These are phyloP conservation scores for Epizoanthus stellaris DNA, from an alignment of 92 coral and sea anemone species.

Conservation along the genomic window DNA sequence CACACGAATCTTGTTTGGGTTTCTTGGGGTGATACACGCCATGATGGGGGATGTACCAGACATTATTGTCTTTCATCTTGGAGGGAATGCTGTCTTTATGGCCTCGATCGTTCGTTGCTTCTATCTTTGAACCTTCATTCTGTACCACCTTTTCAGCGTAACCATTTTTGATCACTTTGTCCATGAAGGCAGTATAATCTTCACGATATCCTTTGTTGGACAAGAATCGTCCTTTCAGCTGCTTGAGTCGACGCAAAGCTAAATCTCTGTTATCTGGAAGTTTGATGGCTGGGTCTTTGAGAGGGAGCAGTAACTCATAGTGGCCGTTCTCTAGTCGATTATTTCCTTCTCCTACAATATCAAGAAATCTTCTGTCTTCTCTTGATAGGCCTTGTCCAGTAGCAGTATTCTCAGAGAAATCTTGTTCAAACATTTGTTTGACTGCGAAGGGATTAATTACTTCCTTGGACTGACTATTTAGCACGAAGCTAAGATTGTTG, in stretches of 20 bases:
- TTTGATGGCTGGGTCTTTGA: constrained; percentile 23
- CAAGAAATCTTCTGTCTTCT: constrained; percentile 29
- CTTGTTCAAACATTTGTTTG: constrained; percentile 10
- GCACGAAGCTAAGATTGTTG: not conserved
- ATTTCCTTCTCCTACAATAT: not conserved
- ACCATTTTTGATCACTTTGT: constrained; percentile 33
- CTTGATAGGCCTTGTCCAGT: constrained; percentile 2
- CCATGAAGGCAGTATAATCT: constrained; percentile 39
- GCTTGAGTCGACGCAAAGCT: not conserved
- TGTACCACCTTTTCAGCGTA: constrained; percentile 22
- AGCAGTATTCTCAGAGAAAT: constrained; percentile 16
- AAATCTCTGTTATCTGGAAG: constrained; percentile 14
- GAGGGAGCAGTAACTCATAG: constrained; percentile 40
- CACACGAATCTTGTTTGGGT: constrained; percentile 50
- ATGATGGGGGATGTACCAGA: constrained; percentile 58
- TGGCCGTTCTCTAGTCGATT: constrained; percentile 22
- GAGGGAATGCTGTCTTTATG: not conserved
- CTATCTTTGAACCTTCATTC: too few relatives aligned
- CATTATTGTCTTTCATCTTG: not conserved
- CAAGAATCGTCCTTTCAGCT: constrained; percentile 16
- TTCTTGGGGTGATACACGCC: constrained; percentile 66
- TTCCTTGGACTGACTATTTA: not conserved
- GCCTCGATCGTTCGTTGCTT: not conserved
- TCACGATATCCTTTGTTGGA: constrained; percentile 18
- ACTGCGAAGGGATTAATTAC: constrained; percentile 3